Percentiles rank a stretch among this genome's conserved stretches.
Evolutionary conservation across 92 coral and sea anemone genomes (phyloP).

Genomic region (Porites cylindrica): DNA sequence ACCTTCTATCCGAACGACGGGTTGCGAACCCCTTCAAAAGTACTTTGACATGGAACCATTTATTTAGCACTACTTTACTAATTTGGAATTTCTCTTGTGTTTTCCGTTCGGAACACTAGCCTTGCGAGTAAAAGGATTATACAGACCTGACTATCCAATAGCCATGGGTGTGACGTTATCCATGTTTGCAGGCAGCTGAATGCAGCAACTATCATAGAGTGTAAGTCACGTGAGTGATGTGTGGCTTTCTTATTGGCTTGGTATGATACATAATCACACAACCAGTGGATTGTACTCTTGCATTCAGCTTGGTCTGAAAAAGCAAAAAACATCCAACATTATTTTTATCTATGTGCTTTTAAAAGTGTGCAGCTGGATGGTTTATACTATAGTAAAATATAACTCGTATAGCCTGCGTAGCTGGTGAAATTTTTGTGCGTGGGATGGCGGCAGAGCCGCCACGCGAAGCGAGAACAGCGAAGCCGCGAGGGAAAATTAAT

Average conservation of each 20-base stretch:
- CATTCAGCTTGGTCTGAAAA: conserved; percentile 89
- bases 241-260: conserved; percentile 98
- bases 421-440: no score
- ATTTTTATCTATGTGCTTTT: no score
- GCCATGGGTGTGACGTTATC: conserved; percentile 97
- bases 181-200: conserved; percentile 90
- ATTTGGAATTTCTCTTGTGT: neutral
- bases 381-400: no score
- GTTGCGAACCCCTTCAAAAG: neutral
- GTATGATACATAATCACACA: conserved; percentile 94
- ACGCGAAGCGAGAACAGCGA: no score
- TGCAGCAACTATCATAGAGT: conserved; percentile 98
- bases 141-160: conserved; percentile 83
- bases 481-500: no score
- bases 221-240: conserved; percentile 96
- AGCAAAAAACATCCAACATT: neutral
- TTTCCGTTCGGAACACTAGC: neutral
- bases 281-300: conserved; percentile 92
- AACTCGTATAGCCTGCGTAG: no score
- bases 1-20: no score
- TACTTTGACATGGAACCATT: neutral
- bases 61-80: neutral
- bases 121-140: neutral
- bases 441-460: no score
- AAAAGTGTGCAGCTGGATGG: no score